Conservation (phyloP, 2,888 invertebrate genomes). For the Heliconius ethilla region DNA sequence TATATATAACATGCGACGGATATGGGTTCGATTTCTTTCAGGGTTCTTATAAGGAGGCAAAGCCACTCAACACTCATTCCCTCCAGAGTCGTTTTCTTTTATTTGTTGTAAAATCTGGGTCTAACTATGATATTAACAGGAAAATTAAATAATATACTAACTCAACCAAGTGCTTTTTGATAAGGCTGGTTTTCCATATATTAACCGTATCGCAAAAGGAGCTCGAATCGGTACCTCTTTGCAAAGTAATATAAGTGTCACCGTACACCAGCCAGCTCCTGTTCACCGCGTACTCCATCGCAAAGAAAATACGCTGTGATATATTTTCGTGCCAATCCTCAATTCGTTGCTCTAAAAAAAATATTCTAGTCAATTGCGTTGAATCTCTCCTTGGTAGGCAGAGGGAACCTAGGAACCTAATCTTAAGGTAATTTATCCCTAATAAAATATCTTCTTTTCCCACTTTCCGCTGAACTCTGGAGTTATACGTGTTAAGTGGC, state of each 20-base stretch:
- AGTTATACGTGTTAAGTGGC: no score
- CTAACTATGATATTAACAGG: not conserved
- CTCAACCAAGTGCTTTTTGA: slow-evolving; percentile 55
- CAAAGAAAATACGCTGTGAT: slow-evolving; percentile 56
- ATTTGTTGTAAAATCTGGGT: no score
- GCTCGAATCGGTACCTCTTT: slow-evolving; percentile 57
- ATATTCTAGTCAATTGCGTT: not conserved
- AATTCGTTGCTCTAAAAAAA: slow-evolving; percentile 30
- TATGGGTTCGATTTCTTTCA: no score
- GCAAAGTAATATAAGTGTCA: slow-evolving; percentile 60
- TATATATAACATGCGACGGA: no score
- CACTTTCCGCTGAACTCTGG: no score
- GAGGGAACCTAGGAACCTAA: no score
- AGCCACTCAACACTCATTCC: no score
- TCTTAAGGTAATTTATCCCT: no score
- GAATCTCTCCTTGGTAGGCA: not conserved
- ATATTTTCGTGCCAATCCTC: slow-evolving; percentile 53
- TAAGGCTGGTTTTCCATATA: slow-evolving; percentile 53
- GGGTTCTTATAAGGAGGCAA: no score
- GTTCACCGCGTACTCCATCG: slow-evolving; percentile 59
- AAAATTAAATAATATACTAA: slow-evolving; percentile 49
- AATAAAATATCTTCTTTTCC: no score
- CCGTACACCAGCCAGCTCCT: slow-evolving; percentile 56
- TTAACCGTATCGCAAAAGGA: slow-evolving; percentile 62
- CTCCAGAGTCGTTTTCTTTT: no score